phyloP scores from a whole-genome alignment of 2,797 vertebrate genomes.

The Lithobates sylvaticus region DNA sequence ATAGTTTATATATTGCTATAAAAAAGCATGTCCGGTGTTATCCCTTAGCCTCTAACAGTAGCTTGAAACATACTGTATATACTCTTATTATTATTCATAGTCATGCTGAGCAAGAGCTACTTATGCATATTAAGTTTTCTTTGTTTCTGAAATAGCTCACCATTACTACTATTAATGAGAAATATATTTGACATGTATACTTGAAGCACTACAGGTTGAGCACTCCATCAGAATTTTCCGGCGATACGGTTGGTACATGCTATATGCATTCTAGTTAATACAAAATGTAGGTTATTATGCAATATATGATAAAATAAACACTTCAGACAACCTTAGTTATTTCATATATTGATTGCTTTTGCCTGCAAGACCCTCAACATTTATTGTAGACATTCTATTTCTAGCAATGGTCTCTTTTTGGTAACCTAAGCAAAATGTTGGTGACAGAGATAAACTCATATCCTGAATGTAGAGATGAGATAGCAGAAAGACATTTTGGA shows the following conservation, averaged over 20 bases:
- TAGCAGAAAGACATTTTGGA: too few species aligned
- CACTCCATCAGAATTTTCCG: background rate
- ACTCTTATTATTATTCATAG: slow-evolving; percentile 45
- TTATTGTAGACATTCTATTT: too few species aligned
- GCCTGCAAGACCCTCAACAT: too few species aligned
- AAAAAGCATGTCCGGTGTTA: slow-evolving; percentile 18
- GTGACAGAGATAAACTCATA: too few species aligned
- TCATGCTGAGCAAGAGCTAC: slow-evolving; percentile 29
- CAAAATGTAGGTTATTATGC: background rate
- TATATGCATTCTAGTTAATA: background rate
- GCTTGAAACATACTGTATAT: slow-evolving; percentile 1
- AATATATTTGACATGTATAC: slow-evolving; percentile 32
- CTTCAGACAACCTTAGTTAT: too few species aligned
- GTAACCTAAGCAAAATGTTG: too few species aligned
- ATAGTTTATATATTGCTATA: slow-evolving; percentile 13
- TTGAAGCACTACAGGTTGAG: background rate
- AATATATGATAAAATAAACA: background rate
- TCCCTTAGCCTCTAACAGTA: background rate
- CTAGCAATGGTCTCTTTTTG: too few species aligned
- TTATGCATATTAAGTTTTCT: slow-evolving; percentile 31
- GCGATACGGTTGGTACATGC: background rate
- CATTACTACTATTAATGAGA: slow-evolving; percentile 7
- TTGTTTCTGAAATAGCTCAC: slow-evolving; percentile 24
- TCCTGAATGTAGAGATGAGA: too few species aligned
- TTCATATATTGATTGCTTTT: too few species aligned